Evolutionary conservation across 2,113 vertebrate species (phyloP), one percentile per base, ranked within the genome.

Genomic region (Pterophyllum scalare): DNA sequence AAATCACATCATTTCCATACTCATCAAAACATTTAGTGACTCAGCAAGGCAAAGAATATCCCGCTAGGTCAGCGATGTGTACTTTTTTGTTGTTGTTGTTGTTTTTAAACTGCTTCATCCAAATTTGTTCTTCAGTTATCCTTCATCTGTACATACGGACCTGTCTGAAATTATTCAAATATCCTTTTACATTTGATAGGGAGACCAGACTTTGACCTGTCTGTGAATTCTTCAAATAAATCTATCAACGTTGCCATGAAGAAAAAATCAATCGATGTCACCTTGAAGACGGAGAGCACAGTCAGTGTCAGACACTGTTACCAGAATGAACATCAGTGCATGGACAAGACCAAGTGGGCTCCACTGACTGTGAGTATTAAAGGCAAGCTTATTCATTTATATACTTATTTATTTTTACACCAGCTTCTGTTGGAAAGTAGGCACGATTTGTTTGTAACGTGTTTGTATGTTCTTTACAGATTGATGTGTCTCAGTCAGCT

Each of bases 291-390:
- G 2, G 85, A 79, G n/a, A 19, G 60, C 1, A 11, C 17, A 5
- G 88, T 95, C 20, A 0, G 35, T 0, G 17, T 80, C 58, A 90
- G 67, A 20, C 61, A 77, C 79, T 95, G 95, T 76, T 93, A 94
- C 64, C 9, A 1, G 4, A 6, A 1, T 1, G 0, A 1, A 3
- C 0, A 0, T 13, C 0, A 0, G 1, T 90, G 84, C 72, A 0
- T 0, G 0, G 28, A 2, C 0, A 4, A 10, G 0, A 0, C 0
- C 0, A 0, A 2, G 0, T 1, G 0, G 3, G 2, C 20, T 3
- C 19, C 0, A 15, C 52, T n/a, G 9, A 70, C 15, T 28, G 93
- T 93, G 67, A 89, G 91, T 64, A 46, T 82, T 28, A 24, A 1
- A 6, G 26, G 4, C 17, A 12, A 72, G 3, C 52, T 72, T 24